Conservation (phyloP, 2,888 invertebrate genomes). For the Eupithecia subfuscata region DNA sequence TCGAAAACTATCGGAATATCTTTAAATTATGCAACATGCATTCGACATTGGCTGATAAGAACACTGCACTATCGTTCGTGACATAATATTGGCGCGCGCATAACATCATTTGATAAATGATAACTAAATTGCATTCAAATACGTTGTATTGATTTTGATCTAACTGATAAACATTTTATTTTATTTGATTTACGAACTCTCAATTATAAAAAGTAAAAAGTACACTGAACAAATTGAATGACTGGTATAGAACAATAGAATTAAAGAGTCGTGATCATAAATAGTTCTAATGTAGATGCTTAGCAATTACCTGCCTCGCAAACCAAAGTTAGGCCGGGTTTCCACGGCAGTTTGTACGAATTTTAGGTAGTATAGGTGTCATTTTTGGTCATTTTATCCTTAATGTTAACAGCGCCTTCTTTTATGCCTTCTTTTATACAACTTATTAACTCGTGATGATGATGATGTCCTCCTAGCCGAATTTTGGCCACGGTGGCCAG, state of each 20-base stretch:
- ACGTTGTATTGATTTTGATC: not conserved
- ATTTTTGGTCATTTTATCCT: not conserved
- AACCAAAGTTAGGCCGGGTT: not conserved
- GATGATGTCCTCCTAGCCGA: not conserved
- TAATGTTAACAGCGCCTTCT: not conserved
- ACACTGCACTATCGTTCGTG: conserved; percentile 48
- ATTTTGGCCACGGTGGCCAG: not conserved
- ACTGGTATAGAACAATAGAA: conserved; percentile 2
- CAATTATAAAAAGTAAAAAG: not conserved
- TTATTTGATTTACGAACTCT: not conserved
- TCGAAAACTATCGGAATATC: conserved; percentile 25
- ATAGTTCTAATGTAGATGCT: not conserved
- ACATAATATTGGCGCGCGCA: conserved; percentile 24
- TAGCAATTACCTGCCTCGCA: not conserved
- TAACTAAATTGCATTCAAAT: not conserved
- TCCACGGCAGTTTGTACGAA: not conserved
- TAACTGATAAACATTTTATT: not conserved
- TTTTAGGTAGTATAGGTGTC: not conserved
- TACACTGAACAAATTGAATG: not conserved
- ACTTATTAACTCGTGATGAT: not conserved
- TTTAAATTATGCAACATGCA: conserved; percentile 42
- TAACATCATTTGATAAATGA: not conserved
- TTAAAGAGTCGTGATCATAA: conserved; percentile 4
- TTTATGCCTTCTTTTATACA: no score
- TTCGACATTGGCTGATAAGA: conserved; percentile 56